Evolutionary conservation across 2,888 invertebrate genomes (phyloP).

Genomic region (Caenorhabditis drosophilae): DNA sequence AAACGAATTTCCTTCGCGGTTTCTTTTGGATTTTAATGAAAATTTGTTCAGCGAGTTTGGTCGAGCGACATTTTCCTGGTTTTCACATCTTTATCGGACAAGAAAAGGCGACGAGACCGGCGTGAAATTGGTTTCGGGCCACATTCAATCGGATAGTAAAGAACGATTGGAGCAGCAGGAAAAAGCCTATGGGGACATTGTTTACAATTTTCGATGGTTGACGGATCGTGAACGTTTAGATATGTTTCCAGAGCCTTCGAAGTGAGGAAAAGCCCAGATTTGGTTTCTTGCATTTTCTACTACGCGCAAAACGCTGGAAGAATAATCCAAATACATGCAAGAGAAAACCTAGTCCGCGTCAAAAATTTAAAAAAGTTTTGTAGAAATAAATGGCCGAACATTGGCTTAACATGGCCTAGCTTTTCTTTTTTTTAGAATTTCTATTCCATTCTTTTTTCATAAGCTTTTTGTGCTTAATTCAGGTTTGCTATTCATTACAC

Average conservation of each 20-base stretch:
- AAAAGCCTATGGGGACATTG: conserved; percentile 56
- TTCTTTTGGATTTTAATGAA: neutral
- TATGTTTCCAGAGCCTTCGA: conserved; percentile 54
- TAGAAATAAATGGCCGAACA: too few relatives aligned
- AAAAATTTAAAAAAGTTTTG: too few relatives aligned
- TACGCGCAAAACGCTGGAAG: too few relatives aligned
- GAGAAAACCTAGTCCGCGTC: too few relatives aligned
- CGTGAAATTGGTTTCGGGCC: conserved; percentile 63
- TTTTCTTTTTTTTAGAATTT: too few relatives aligned
- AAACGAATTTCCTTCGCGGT: conserved; percentile 1
- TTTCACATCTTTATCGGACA: conserved; percentile 50
- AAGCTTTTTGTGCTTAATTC: conserved; percentile 9
- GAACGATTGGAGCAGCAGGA: conserved; percentile 54
- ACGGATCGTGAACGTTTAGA: conserved; percentile 48
- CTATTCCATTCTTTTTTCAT: too few relatives aligned
- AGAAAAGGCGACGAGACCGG: conserved; percentile 53
- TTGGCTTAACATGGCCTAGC: too few relatives aligned
- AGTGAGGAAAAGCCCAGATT: too few relatives aligned
- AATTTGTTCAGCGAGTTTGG: conserved; percentile 52
- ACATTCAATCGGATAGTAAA: conserved; percentile 62
- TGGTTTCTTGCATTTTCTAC: too few relatives aligned
- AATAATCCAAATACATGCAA: too few relatives aligned
- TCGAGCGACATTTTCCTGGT: conserved; percentile 53
- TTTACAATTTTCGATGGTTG: conserved; percentile 65
- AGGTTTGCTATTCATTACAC: conserved; percentile 65